Percentiles rank a stretch among this genome's conserved stretches.
Conservation (phyloP, 2,113 vertebrate species). For the Lanius ludovicianus region DNA sequence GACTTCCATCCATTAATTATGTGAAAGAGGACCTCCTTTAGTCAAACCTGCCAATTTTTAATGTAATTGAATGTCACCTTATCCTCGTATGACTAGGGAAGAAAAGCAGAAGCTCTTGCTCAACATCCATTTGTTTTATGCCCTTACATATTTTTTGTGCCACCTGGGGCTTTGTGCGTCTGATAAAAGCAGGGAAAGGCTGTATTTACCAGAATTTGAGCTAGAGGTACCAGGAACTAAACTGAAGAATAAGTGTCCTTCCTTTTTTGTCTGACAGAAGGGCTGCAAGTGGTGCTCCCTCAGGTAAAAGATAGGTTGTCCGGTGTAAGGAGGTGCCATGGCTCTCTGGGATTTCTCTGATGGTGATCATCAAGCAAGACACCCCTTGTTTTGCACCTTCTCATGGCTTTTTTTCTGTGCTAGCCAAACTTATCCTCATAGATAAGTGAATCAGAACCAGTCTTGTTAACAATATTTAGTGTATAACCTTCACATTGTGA, state of each 20-base stretch:
- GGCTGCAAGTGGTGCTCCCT: background rate
- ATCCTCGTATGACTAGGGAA: slow-evolving; percentile 9
- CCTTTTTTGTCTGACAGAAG: background rate
- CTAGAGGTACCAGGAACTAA: background rate
- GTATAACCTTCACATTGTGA: background rate
- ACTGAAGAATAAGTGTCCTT: background rate
- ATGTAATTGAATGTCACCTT: slow-evolving; percentile 65
- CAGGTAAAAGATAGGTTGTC: background rate
- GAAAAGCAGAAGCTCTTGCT: slow-evolving; percentile 43
- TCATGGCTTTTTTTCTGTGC: background rate
- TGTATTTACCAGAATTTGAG: slow-evolving; percentile 30
- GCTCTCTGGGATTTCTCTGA: background rate
- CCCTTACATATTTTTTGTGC: slow-evolving; percentile 50
- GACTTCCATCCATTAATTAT: slow-evolving; percentile 34
- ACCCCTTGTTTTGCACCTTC: background rate
- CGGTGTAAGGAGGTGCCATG: background rate
- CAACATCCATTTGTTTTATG: slow-evolving; percentile 55
- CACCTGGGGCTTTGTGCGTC: background rate
- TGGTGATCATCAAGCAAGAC: background rate
- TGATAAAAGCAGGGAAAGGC: background rate
- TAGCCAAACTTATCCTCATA: background rate
- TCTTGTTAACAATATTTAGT: background rate
- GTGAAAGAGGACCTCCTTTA: slow-evolving; percentile 14
- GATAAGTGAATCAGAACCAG: background rate
- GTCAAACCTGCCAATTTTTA: slow-evolving; percentile 62